These are phyloP conservation scores for Barnardius zonarius DNA, from an alignment of 2,113 vertebrate species.

Conservation along the genomic window DNA sequence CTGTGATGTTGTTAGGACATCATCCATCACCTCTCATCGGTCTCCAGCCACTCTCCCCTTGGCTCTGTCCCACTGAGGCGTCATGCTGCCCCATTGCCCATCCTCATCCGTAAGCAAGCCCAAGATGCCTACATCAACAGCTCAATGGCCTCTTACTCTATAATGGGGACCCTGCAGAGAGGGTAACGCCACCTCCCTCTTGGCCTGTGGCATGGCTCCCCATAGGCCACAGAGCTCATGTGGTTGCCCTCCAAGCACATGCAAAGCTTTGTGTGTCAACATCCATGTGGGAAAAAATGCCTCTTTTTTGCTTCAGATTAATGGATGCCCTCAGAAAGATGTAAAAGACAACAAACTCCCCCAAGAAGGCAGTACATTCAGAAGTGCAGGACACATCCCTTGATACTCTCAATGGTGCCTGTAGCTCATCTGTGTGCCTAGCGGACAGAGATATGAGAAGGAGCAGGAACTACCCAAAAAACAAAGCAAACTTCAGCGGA, in stretches of 20 bases:
- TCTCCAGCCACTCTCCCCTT: not conserved
- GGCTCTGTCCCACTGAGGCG: not conserved
- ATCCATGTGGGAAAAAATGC: not conserved
- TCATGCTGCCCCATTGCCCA: not conserved
- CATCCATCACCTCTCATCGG: not conserved
- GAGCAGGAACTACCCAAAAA: not conserved
- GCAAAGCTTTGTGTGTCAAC: not conserved
- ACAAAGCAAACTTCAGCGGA: not conserved
- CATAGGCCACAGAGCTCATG: not conserved
- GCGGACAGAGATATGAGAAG: not conserved
- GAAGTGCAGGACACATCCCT: not conserved
- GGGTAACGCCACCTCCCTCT: accelerated
- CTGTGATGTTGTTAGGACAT: not conserved
- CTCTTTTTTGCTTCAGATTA: not conserved
- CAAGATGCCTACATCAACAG: not conserved
- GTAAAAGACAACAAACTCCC: not conserved
- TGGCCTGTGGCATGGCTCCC: not conserved
- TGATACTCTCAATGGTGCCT: not conserved
- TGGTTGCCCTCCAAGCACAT: not conserved
- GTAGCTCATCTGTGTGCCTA: not conserved
- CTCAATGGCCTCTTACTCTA: not conserved
- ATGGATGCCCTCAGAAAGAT: not conserved
- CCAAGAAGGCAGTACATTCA: not conserved
- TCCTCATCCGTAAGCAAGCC: not conserved
- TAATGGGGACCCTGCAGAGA: not conserved